Evolutionary conservation across 2,113 vertebrate species (phyloP).

Genomic region (Talpa occidentalis): DNA sequence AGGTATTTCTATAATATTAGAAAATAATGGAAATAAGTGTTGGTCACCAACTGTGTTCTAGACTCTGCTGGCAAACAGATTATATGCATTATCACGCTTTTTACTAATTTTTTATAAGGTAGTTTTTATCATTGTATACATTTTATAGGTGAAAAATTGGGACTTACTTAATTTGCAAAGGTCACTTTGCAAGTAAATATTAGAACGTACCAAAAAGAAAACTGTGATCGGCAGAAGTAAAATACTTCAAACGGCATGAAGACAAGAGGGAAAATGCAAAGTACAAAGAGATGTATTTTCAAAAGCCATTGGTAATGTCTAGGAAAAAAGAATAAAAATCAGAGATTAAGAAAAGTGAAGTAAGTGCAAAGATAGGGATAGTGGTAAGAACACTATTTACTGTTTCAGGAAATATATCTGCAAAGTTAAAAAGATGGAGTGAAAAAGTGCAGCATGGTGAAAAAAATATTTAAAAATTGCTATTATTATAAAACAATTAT

Average conservation of each 20-base stretch:
- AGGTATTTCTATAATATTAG: not conserved
- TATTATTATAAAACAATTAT: not conserved
- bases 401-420: not conserved
- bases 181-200: not conserved
- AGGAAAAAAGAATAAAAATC: not conserved
- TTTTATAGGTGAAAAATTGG: conserved; percentile 8
- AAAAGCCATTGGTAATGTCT: not conserved
- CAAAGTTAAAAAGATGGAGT: not conserved
- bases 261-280: not conserved
- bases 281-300: not conserved
- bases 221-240: not conserved
- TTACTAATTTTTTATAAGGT: not conserved
- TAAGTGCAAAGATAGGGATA: not conserved
- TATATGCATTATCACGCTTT: not conserved
- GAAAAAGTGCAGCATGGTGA: not conserved
- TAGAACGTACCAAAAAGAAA: not conserved
- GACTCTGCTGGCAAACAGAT: not conserved
- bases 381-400: not conserved
- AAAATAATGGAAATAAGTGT: not conserved
- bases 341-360: not conserved
- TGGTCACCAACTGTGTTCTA: not conserved
- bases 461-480: not conserved
- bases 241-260: not conserved
- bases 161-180: not conserved
- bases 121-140: not conserved